A percentile compares a stretch with the other conserved stretches of the same genome.
These are phyloP conservation scores for Hippocampus guttulatus DNA, from an alignment of 2,113 vertebrate species.

Conservation along the genomic window DNA sequence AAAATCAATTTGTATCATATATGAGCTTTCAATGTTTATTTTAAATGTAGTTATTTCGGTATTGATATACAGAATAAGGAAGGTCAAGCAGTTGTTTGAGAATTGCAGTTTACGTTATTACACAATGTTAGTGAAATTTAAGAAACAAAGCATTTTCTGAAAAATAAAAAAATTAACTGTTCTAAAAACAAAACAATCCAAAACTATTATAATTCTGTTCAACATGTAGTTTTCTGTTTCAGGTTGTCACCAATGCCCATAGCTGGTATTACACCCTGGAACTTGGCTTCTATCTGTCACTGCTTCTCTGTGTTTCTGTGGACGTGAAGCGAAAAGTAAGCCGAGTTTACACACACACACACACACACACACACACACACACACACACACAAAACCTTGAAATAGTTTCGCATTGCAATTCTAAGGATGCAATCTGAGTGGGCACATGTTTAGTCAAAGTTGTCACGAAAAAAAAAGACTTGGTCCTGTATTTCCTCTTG, in stretches of 20 bases:
- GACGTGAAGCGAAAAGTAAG: slow-evolving; percentile 91
- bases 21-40: too few relatives aligned
- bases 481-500: not conserved
- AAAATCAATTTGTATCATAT: too few relatives aligned
- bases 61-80: too few relatives aligned
- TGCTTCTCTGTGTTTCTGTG: slow-evolving; percentile 83
- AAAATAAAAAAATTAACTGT: too few relatives aligned
- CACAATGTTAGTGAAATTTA: too few relatives aligned
- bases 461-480: not conserved
- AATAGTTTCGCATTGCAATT: not conserved
- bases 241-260: slow-evolving; percentile 75
- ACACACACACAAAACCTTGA: not conserved
- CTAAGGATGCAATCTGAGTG: slow-evolving; percentile 1
- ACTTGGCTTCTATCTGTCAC: slow-evolving; percentile 84
- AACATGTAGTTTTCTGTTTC: slow-evolving; percentile 10
- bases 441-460: not conserved
- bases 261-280: slow-evolving; percentile 89
- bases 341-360: not conserved
- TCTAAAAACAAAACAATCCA: too few relatives aligned
- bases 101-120: too few relatives aligned
- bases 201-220: not conserved
- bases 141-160: too few relatives aligned
- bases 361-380: not conserved
- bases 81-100: too few relatives aligned
- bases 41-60: too few relatives aligned